Percentiles rank a stretch among this genome's conserved stretches.
phyloP scores from a whole-genome alignment of 2,888 invertebrate genomes.

The Drosophila cognata region DNA sequence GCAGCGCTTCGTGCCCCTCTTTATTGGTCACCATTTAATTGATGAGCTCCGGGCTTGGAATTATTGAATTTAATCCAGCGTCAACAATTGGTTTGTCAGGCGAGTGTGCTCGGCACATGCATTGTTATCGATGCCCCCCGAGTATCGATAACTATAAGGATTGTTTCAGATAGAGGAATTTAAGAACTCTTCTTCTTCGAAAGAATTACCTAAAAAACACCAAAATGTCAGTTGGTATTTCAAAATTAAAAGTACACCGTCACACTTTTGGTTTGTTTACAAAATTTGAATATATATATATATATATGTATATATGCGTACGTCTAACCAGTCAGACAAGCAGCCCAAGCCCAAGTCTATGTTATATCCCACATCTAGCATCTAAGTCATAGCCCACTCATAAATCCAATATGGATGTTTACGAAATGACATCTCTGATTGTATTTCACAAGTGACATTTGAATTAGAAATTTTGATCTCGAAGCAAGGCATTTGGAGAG shows the following conservation, averaged over 20 bases:
- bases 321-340: not conserved
- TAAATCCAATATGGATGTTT: conserved; percentile 30
- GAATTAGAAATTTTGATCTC: conserved; percentile 18
- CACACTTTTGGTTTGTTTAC: not conserved
- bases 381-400: not conserved
- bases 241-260: not conserved
- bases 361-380: not conserved
- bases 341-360: too few relatives aligned
- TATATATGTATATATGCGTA: conserved; percentile 3
- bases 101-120: conserved; percentile 43
- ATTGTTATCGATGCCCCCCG: not conserved
- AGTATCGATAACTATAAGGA: not conserved
- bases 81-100: conserved; percentile 39
- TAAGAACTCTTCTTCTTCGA: not conserved
- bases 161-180: not conserved
- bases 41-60: not conserved
- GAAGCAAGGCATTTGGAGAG: not conserved
- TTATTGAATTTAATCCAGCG: conserved; percentile 5
- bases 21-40: conserved; percentile 41
- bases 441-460: conserved; percentile 18
- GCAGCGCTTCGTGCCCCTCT: conserved; percentile 31
- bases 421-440: conserved; percentile 13
- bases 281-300: too few relatives aligned
- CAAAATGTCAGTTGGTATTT: not conserved
- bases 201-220: not conserved